Conservation (phyloP, 2,797 vertebrate species). For the Simalia tracyae region DNA sequence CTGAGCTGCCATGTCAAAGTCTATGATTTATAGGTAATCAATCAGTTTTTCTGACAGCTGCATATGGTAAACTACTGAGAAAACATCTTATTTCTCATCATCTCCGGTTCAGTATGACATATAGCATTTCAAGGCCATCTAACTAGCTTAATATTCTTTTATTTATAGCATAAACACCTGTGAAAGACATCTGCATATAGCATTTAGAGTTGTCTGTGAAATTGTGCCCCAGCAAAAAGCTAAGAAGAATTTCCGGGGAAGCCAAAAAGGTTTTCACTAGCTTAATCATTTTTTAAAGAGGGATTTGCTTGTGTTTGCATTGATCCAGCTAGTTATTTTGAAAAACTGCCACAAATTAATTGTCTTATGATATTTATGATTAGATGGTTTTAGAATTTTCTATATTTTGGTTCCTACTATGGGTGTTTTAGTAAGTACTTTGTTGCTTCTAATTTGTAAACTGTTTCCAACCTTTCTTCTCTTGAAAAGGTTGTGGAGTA, state of each 20-base stretch:
- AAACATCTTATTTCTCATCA: constrained; percentile 39
- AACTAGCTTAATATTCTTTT: background rate
- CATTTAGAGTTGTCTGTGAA: background rate
- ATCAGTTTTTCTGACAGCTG: constrained; percentile 21
- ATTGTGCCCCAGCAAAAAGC: background rate
- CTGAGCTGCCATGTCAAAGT: constrained; percentile 55
- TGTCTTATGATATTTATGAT: no score
- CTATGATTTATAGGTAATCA: constrained; percentile 48
- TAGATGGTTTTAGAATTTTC: no score
- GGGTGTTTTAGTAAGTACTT: no score
- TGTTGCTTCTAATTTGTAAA: no score
- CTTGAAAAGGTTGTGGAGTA: no score
- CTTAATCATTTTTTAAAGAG: background rate
- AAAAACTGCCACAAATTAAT: background rate
- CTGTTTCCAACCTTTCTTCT: no score
- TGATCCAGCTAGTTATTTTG: background rate
- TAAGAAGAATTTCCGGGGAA: background rate
- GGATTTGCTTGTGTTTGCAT: background rate
- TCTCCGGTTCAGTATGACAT: constrained; percentile 33
- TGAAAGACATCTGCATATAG: background rate
- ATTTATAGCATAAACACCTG: background rate
- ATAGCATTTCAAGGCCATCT: background rate
- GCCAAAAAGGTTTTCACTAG: background rate
- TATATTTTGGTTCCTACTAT: no score
- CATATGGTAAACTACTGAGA: constrained; percentile 38